Percentiles rank a stretch among this genome's conserved stretches.
phyloP scores from a whole-genome alignment of 2,797 vertebrate genomes.

The Phrynocephalus guinanensis region DNA sequence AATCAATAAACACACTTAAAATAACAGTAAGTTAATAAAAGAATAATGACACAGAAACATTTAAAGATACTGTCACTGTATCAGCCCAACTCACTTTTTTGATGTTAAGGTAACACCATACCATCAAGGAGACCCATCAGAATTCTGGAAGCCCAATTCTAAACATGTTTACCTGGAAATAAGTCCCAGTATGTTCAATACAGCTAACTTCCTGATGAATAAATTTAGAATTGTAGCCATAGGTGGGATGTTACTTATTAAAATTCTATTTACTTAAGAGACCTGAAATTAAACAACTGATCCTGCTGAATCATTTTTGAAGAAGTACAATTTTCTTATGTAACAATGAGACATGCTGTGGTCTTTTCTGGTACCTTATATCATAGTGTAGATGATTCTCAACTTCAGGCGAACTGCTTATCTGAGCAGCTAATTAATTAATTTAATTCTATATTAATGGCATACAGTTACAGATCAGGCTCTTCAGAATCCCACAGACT shows the following conservation, averaged over 20 bases:
- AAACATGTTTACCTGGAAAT: background rate
- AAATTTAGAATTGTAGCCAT: background rate
- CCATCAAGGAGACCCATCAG: background rate
- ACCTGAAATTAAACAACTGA: background rate
- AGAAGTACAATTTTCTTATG: background rate
- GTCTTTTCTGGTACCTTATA: no score
- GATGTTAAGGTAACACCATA: constrained; percentile 27
- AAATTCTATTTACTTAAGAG: background rate
- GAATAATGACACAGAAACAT: constrained; percentile 15
- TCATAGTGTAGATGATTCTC: no score
- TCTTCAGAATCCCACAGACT: no score
- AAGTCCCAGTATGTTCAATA: background rate
- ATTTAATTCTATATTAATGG: no score
- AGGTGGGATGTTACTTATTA: background rate
- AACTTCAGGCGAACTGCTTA: no score
- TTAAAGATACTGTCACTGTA: constrained; percentile 1
- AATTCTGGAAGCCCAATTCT: background rate
- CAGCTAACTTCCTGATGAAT: background rate
- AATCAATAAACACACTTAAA: background rate
- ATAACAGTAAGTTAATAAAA: background rate
- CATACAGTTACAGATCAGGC: no score
- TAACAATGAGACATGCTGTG: background rate
- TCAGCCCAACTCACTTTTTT: background rate
- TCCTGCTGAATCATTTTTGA: background rate
- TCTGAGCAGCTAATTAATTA: no score